Evolutionary conservation across 1,140 invertebrate genomes (phyloP), one percentile per base, ranked within the genome.

Genomic region (Calliopsis andreniformis): DNA sequence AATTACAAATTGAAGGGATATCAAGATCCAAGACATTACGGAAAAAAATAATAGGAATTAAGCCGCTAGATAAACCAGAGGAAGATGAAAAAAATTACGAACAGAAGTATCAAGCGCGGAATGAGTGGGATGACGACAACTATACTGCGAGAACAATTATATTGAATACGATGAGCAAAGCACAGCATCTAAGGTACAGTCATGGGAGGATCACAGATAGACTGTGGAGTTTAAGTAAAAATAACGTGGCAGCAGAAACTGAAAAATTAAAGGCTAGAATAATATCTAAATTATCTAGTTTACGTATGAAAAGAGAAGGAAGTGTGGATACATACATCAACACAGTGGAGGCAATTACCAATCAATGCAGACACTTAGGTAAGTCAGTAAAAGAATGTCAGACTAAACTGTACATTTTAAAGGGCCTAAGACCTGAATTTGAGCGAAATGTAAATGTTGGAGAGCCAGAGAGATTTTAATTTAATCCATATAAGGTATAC

Each of bases 101-200:
- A 23, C 3, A 20, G 3, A 53, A 23, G 23, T 23, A 14, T 20
- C 10, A 53, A 28, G 20, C 0, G 5, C 49, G 56, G 56, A 71
- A 71, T 10, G 45, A 71, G 0, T 71, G 32, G 45, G 68, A 71
- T 10, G 43, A 70, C 8, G 56, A 70, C 20, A 70, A 70, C n/a
- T 25, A 61, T 3, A 42, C 68, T 28, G 45, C 20, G 3, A 53
- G 25, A 18, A 4, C 59, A 2, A 25, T 71, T 1, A 71, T 71
- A 1, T 35, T 71, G 1, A 61, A 71, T 3, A 51, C 56, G 1
- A 71, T 71, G 56, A 71, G 32, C 0, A 71, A 53, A 6, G 43
- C 56, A 16, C 45, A 71, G 0, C 45, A 61, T 2, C 6, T 71
- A 0, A 71, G 45, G 14, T 71, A 71, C 14, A 71, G 51, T 8